A percentile compares a stretch with the other conserved stretches of the same genome.
Conservation (phyloP, 35 echinoderm and acorn worm genomes). For the Hemicentrotus pulcherrimus region DNA sequence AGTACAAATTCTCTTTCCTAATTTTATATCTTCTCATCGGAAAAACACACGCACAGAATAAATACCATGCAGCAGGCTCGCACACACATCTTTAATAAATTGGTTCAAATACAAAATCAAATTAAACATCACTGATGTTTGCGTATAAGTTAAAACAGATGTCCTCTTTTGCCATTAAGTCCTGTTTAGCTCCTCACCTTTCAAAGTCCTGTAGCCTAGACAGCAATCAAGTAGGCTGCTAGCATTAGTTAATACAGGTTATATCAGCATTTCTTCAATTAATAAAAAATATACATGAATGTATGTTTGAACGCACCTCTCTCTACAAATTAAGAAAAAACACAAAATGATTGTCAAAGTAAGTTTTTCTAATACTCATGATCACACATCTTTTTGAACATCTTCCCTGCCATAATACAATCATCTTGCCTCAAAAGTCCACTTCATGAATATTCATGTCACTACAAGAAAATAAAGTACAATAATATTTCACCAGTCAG, state of each 20-base stretch:
- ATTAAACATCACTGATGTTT: background rate
- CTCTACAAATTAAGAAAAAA: background rate
- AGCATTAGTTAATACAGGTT: background rate
- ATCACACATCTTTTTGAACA: background rate
- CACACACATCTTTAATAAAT: background rate
- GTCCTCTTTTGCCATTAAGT: background rate
- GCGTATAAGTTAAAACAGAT: background rate
- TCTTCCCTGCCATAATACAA: background rate
- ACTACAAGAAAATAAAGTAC: conserved; percentile 3
- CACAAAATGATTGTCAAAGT: background rate
- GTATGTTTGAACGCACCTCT: background rate
- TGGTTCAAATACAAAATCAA: background rate
- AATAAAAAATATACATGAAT: background rate
- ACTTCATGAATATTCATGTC: background rate
- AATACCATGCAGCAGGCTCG: background rate
- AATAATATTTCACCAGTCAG: background rate
- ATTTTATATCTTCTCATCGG: background rate
- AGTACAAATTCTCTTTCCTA: background rate
- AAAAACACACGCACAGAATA: background rate
- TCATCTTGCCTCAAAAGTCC: background rate
- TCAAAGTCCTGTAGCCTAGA: background rate
- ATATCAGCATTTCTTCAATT: background rate
- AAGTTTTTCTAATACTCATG: background rate
- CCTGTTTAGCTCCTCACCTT: background rate
- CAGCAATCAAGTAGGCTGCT: background rate